These are phyloP conservation scores for Agapostemon virescens DNA, from an alignment of 2,888 invertebrate genomes.

Conservation along the genomic window DNA sequence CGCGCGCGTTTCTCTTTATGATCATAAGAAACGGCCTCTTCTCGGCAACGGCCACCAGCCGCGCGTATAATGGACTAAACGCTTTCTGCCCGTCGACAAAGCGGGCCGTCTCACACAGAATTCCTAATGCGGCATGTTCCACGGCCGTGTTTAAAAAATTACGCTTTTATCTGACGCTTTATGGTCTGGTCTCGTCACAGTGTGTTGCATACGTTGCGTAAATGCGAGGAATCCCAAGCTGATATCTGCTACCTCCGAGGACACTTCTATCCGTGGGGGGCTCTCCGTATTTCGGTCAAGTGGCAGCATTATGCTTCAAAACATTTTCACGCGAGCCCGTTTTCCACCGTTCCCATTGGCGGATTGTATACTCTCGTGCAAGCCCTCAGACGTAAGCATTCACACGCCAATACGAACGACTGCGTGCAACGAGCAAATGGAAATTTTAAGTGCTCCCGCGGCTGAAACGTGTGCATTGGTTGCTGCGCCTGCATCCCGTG, in stretches of 20 bases:
- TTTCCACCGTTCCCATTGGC: conserved; percentile 10
- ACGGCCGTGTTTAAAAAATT: conserved; percentile 33
- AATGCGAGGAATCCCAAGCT: conserved; percentile 33
- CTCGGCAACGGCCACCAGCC: not conserved
- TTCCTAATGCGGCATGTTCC: conserved; percentile 20
- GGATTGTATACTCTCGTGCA: conserved; percentile 33
- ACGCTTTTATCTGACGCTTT: conserved; percentile 42
- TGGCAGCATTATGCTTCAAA: conserved; percentile 55
- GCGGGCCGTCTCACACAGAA: conserved; percentile 11
- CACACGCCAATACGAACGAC: conserved; percentile 62
- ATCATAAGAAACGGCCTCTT: conserved; percentile 2
- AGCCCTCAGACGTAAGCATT: conserved; percentile 52
- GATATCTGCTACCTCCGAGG: conserved; percentile 46
- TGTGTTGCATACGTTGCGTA: conserved; percentile 3
- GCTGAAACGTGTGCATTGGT: conserved; percentile 56
- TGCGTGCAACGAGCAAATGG: conserved; percentile 69
- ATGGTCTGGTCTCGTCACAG: not conserved
- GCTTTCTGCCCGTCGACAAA: conserved; percentile 24
- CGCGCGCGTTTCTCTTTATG: conserved; percentile 12
- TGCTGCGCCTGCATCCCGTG: conserved; percentile 34
- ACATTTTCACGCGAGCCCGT: conserved; percentile 50
- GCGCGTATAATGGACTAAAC: conserved; percentile 29
- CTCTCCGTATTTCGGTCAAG: conserved; percentile 59
- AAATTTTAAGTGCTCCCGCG: conserved; percentile 72
- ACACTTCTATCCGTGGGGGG: conserved; percentile 21